Conservation (phyloP, 2,888 invertebrate species). For the Synergus laeviventris region DNA sequence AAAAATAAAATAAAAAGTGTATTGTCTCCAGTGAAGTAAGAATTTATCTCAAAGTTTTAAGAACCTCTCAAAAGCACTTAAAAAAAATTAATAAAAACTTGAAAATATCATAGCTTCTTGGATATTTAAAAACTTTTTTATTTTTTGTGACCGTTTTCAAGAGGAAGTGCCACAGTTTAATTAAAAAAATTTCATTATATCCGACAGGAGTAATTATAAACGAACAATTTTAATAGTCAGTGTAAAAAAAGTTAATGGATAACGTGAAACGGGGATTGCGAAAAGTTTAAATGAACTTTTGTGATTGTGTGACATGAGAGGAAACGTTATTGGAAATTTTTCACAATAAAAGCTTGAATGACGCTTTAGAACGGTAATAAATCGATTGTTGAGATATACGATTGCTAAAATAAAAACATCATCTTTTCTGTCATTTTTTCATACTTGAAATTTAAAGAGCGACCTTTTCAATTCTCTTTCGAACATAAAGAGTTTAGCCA, state of each 20-base stretch:
- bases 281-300: slow-evolving; percentile 28
- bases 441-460: too few species aligned
- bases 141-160: not conserved
- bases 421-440: not conserved
- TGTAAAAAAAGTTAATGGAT: slow-evolving; percentile 4
- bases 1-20: not conserved
- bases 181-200: not conserved
- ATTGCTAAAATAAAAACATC: not conserved
- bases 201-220: not conserved
- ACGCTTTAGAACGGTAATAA: slow-evolving; percentile 3
- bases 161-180: not conserved
- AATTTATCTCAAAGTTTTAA: not conserved
- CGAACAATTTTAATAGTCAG: not conserved
- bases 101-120: not conserved
- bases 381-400: not conserved
- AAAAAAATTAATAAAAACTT: not conserved
- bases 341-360: not conserved
- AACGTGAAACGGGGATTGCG: not conserved
- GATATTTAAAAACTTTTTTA: not conserved
- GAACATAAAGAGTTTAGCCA: too few species aligned
- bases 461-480: too few species aligned
- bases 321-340: slow-evolving; percentile 7
- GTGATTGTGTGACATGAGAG: not conserved
- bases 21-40: too few species aligned
- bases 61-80: not conserved